phyloP scores from a whole-genome alignment of 2,113 vertebrate species.

The Taxidea taxus region DNA sequence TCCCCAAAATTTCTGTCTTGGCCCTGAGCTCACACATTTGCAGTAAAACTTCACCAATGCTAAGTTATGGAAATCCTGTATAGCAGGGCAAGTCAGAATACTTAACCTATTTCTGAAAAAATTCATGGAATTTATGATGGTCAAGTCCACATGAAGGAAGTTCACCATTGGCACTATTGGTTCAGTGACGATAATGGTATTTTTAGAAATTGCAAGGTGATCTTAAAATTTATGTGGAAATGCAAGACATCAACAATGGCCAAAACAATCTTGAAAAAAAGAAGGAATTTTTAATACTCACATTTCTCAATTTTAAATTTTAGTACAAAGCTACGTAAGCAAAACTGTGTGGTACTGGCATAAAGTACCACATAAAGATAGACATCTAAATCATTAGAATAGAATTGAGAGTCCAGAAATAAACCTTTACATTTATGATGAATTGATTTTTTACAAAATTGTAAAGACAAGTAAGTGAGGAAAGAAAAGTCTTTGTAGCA shows the following conservation, averaged over 20 bases:
- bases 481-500: neutral
- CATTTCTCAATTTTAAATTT: neutral
- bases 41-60: neutral
- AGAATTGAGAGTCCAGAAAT: neutral
- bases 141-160: neutral
- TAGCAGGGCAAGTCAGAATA: neutral
- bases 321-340: neutral
- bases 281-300: neutral
- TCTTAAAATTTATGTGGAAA: neutral
- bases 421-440: neutral
- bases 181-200: neutral
- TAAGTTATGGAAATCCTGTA: neutral
- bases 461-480: neutral
- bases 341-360: neutral
- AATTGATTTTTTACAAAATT: neutral
- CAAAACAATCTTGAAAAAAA: neutral
- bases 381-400: neutral
- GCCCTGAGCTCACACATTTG: neutral
- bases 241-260: neutral
- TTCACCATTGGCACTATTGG: neutral
- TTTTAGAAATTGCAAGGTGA: neutral
- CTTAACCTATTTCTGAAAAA: neutral
- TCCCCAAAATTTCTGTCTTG: neutral
- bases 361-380: too few relatives aligned
- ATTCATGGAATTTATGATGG: neutral